Conservation (phyloP, 2,113 vertebrate species). For the Cyanistes caeruleus region DNA sequence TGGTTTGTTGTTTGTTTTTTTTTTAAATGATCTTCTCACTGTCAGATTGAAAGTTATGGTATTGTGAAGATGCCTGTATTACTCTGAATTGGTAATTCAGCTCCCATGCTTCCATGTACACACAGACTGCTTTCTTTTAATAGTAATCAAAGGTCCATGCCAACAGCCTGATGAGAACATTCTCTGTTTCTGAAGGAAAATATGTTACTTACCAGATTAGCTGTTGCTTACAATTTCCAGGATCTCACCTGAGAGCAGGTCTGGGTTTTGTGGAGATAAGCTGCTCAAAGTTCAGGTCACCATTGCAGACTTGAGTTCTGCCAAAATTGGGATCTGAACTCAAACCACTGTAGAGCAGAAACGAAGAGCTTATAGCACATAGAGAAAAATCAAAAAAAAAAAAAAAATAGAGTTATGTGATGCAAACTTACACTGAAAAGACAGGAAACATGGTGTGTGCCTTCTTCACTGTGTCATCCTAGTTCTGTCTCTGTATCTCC, state of each 20-base stretch:
- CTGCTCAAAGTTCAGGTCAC: background rate
- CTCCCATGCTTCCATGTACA: background rate
- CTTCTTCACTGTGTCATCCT: background rate
- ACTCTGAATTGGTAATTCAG: background rate
- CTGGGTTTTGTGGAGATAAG: background rate
- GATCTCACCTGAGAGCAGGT: background rate
- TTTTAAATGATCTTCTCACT: background rate
- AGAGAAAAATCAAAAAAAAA: background rate
- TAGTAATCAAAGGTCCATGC: background rate
- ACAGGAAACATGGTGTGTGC: background rate
- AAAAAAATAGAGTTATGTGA: background rate
- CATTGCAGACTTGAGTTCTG: background rate
- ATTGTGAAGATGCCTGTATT: background rate
- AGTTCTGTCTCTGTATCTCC: background rate
- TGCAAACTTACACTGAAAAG: background rate
- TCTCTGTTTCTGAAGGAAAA: conserved; percentile 16
- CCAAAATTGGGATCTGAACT: background rate
- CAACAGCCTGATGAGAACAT: background rate
- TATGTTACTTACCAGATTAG: background rate
- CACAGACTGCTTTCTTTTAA: background rate
- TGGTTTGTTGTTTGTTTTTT: background rate
- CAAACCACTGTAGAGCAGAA: background rate
- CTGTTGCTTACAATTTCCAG: background rate
- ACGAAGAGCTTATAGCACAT: background rate
- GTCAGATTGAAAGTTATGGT: background rate